Evolutionary conservation across 30 jellyfish, hydroid and myxozoan genomes (phyloP), one percentile per base, ranked within the genome.

Genomic region (Catostylus mosaicus): DNA sequence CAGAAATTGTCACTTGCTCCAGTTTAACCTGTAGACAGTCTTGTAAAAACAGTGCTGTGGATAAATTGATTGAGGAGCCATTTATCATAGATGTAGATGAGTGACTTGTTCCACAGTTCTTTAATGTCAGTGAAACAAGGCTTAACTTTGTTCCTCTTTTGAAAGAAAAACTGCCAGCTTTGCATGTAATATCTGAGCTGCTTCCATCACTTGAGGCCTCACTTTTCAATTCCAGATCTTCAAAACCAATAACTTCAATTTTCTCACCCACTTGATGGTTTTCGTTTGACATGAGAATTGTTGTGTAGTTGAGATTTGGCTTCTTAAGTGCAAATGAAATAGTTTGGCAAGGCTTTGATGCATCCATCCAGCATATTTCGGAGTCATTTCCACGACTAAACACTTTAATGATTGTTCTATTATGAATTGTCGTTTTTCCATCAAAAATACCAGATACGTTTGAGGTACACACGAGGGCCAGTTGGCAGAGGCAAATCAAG

Each of bases 311-410:
- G 37, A 62, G 47, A 29, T 45, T 22, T 31, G 48, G 68, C 66
- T 67, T 69, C 18, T 45, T 67, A 9, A 89, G 23, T 10, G 85
- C 89, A 63, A 57, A 89, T 36, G 75, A 60, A 1, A 89, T 81
- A n/a, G 94, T 69, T 38, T 36, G 50, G 65, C 97, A 89, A 7
- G 97, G 78, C 30, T 29, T 30, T 30, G 88, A 56, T 2, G 30
- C 64, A 29, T 56, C 33, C 14, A n/a, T 34, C 76, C 88, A 54
- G 63, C 88, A 76, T 18, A 33, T 19, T 11, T 37, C 62, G 37
- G n/a, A n/a, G 40, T 76, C 78, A 0, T 23, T 57, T 12, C 88
- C 88, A 38, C 38, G 4, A 35, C 31, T 57, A 8, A 67, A 56
- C 32, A 76, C 88, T 24, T 26, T 46, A 27, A 74, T 50, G 7